phyloP scores from a whole-genome alignment of 2,113 vertebrate species.

The Mirza zaza region DNA sequence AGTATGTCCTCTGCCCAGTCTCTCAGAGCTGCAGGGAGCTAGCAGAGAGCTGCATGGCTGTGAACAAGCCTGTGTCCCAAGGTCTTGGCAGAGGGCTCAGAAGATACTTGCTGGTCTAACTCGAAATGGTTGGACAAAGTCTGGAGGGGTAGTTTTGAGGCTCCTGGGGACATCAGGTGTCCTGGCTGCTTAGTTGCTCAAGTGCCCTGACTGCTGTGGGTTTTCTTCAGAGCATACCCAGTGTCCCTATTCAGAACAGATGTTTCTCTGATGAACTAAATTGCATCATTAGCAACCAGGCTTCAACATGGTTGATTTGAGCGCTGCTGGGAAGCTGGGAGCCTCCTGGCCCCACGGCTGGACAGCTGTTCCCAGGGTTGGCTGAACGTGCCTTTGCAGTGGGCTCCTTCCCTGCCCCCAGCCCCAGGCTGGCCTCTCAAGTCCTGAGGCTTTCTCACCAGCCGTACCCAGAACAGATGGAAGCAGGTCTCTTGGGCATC shows the following conservation, averaged over 20 bases:
- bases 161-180: neutral
- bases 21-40: neutral
- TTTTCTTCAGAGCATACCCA: neutral
- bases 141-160: neutral
- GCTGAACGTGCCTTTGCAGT: neutral
- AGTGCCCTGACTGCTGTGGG: neutral
- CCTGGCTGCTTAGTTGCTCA: neutral
- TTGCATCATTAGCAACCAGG: constrained; percentile 45
- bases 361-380: constrained; percentile 67
- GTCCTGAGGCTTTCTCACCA: constrained; percentile 62
- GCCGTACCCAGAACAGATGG: constrained; percentile 69
- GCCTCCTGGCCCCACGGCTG: neutral
- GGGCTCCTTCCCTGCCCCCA: constrained; percentile 34
- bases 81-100: neutral
- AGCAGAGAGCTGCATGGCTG: too few relatives aligned
- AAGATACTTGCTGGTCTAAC: neutral
- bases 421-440: neutral
- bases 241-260: constrained; percentile 44
- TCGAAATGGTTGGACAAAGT: neutral
- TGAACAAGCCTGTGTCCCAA: neutral
- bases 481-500: constrained; percentile 18
- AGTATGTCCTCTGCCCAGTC: neutral
- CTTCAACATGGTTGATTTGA: constrained; percentile 38
- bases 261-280: constrained; percentile 59
- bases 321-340: neutral